Evolutionary conservation across 2,797 vertebrate species (phyloP).

Genomic region (Falco novaeseelandiae): DNA sequence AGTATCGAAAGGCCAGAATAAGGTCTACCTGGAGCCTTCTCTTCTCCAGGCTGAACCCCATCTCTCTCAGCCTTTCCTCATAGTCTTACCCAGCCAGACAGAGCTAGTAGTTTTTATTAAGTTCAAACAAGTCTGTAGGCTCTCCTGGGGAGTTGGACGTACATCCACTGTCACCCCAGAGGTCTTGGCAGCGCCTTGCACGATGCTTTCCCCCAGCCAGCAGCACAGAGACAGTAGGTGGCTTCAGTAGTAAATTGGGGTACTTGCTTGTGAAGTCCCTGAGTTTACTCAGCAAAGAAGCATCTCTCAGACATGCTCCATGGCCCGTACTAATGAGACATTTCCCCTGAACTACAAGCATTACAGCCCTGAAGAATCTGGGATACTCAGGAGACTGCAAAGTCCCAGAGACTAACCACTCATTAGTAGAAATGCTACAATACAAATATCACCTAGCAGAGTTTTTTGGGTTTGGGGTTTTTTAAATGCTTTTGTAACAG

Average conservation of each 20-base stretch:
- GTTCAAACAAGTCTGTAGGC: not conserved
- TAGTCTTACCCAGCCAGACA: not conserved
- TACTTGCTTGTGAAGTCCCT: conserved; percentile 21
- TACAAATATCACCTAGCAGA: not conserved
- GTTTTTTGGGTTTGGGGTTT: not conserved
- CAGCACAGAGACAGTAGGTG: not conserved
- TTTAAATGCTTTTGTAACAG: not conserved
- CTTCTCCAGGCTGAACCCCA: not conserved
- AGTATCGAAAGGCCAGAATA: not conserved
- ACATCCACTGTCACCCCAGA: not conserved
- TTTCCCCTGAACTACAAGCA: not conserved
- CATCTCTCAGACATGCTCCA: not conserved
- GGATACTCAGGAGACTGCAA: not conserved
- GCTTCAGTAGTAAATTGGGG: not conserved
- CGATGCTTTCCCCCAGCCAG: not conserved
- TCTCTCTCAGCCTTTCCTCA: not conserved
- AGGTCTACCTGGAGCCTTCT: not conserved
- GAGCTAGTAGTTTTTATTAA: not conserved
- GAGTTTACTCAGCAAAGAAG: conserved; percentile 10
- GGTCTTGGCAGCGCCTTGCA: not conserved
- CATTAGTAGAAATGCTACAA: not conserved
- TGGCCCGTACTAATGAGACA: not conserved
- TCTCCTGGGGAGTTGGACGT: not conserved
- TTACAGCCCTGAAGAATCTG: not conserved
- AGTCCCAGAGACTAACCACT: not conserved